These are phyloP conservation scores for Pelusios castaneus DNA, from an alignment of 2,113 vertebrate species.

Conservation along the genomic window DNA sequence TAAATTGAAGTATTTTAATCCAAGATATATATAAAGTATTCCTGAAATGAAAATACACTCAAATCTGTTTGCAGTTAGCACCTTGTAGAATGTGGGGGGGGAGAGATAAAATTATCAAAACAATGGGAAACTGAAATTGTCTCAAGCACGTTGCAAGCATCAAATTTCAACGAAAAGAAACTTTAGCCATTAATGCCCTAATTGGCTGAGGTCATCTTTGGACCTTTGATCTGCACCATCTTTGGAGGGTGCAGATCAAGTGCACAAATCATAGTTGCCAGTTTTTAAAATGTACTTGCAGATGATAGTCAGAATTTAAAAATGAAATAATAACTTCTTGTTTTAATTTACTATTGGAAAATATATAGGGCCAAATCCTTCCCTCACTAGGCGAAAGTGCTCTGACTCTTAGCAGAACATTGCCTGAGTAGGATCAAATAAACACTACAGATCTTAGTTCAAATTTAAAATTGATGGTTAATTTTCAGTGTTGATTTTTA, in stretches of 20 bases:
- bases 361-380: background rate
- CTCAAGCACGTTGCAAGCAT: background rate
- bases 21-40: background rate
- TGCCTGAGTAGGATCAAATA: background rate
- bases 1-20: background rate
- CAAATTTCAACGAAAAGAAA: background rate
- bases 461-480: background rate
- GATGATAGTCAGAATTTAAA: background rate
- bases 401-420: background rate
- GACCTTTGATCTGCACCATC: too few species aligned
- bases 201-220: background rate
- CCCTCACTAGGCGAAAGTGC: background rate
- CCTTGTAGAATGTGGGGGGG: background rate
- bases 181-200: background rate
- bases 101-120: rapidly evolving
- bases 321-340: background rate
- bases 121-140: background rate
- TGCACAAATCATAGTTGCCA: background rate
- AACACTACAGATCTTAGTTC: background rate
- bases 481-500: background rate
- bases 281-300: background rate
- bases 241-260: background rate
- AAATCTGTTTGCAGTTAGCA: background rate
- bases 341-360: background rate
- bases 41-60: background rate